phyloP scores from a whole-genome alignment of 2,113 vertebrate species.

The Odocoileus virginianus region DNA sequence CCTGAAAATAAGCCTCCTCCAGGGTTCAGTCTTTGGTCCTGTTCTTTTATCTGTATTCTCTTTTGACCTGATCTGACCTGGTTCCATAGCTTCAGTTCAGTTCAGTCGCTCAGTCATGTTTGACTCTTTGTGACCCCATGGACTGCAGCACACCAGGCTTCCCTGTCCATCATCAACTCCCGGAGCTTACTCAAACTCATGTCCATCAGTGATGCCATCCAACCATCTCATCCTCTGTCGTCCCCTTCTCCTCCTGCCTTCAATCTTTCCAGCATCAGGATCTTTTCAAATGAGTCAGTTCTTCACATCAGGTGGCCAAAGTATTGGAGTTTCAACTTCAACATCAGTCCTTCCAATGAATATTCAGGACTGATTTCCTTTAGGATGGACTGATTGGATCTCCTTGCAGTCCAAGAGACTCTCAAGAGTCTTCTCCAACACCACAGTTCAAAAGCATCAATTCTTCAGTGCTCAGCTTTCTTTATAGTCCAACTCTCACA shows the following conservation, averaged over 20 bases:
- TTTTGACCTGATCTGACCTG: neutral
- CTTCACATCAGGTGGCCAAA: neutral
- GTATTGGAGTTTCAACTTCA: neutral
- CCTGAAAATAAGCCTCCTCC: neutral
- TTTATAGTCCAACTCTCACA: neutral
- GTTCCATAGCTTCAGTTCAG: neutral
- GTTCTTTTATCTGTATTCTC: neutral
- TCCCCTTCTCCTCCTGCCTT: neutral
- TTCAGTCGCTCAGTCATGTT: neutral
- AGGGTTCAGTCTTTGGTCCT: neutral
- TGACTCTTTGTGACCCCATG: neutral
- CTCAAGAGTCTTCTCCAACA: neutral
- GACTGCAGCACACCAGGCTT: rapidly evolving
- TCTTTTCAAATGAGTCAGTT: neutral
- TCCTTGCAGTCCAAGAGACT: neutral
- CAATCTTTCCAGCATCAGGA: neutral
- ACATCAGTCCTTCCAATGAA: neutral
- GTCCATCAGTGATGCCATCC: neutral
- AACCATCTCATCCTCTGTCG: neutral
- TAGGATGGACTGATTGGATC: neutral
- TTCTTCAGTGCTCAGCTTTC: neutral
- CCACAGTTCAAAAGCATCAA: neutral
- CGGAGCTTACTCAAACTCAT: neutral
- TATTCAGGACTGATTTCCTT: neutral
- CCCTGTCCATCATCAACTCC: neutral